Conservation (phyloP, 1,140 invertebrate species). For the Varroa destructor region DNA sequence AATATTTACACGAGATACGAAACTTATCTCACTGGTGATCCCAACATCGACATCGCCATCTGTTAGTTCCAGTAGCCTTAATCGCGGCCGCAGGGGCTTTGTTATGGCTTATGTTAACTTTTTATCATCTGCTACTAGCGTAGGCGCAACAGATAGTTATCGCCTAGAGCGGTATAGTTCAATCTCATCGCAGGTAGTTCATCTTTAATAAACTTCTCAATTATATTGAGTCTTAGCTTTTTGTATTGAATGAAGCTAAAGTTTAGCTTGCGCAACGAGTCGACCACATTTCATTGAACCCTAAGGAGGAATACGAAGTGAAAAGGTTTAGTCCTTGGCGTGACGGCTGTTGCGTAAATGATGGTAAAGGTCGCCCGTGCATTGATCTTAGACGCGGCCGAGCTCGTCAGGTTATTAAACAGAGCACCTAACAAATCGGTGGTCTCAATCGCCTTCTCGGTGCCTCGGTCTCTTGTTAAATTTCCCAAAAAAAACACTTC, state of each 20-base stretch:
- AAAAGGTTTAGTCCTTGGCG: too few species aligned
- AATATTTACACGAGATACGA: too few species aligned
- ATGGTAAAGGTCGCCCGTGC: too few species aligned
- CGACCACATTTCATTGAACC: neutral
- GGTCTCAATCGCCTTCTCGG: too few species aligned
- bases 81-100: neutral
- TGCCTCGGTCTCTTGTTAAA: too few species aligned
- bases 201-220: neutral
- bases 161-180: neutral
- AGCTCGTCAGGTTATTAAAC: too few species aligned
- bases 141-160: neutral
- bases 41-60: conserved; percentile 8
- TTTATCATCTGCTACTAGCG: neutral
- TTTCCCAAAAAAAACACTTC: too few species aligned
- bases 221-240: neutral
- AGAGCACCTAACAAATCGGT: too few species aligned
- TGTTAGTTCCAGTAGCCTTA: neutral
- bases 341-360: too few species aligned
- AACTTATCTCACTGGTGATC: too few species aligned
- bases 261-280: neutral
- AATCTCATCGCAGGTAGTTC: neutral
- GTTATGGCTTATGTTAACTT: neutral
- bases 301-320: neutral
- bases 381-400: too few species aligned
- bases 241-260: neutral